Conservation (phyloP, 2,113 vertebrate species). For the Macquaria australasica region DNA sequence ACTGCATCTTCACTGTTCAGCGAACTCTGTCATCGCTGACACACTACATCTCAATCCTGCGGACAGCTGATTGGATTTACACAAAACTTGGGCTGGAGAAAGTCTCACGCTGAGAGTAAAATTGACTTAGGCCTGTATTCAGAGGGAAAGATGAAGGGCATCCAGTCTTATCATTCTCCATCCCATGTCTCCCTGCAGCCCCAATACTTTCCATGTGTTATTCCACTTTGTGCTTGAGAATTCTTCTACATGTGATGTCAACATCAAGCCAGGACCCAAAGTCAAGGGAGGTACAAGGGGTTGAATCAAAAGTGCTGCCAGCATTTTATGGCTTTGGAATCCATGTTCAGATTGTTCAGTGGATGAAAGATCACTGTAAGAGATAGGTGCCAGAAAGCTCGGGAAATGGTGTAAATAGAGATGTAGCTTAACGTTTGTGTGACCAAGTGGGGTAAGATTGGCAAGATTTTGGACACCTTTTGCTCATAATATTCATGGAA, state of each 20-base stretch:
- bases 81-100: conserved; percentile 80
- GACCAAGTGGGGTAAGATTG: conserved; percentile 19
- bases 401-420: conserved; percentile 40
- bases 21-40: conserved; percentile 77
- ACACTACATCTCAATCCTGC: conserved; percentile 78
- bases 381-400: conserved; percentile 41
- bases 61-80: conserved; percentile 85
- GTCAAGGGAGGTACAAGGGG: conserved; percentile 63
- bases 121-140: conserved; percentile 83
- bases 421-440: conserved; percentile 32
- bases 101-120: conserved; percentile 82
- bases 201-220: conserved; percentile 74
- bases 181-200: conserved; percentile 75
- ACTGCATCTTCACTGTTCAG: conserved; percentile 57
- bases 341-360: conserved; percentile 50
- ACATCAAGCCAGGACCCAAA: conserved; percentile 60
- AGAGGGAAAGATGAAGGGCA: conserved; percentile 80
- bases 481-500: background rate
- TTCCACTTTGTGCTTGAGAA: conserved; percentile 59
- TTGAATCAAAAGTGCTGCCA: conserved; percentile 64
- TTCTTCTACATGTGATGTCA: conserved; percentile 75
- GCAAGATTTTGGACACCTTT: conserved; percentile 12
- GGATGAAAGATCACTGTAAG: conserved; percentile 49
- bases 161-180: conserved; percentile 78
- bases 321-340: conserved; percentile 62